Evolutionary conservation across 2,888 invertebrate species (phyloP).

Genomic region (Seladonia tumulorum): DNA sequence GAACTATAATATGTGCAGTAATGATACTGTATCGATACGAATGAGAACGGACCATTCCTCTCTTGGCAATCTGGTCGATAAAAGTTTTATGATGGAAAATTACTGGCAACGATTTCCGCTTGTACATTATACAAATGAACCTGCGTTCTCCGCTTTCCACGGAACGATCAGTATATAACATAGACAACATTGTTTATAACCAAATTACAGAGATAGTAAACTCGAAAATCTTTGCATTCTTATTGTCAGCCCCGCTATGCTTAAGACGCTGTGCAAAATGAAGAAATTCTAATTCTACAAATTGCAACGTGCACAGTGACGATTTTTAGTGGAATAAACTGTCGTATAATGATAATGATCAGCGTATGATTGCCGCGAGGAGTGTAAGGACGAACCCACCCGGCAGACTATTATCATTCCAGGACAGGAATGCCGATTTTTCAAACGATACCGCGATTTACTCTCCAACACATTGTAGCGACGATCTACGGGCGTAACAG

Average conservation of each 20-base stretch:
- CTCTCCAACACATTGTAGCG: constrained; percentile 11
- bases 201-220: neutral
- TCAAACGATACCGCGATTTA: constrained; percentile 10
- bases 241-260: neutral
- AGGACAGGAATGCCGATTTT: constrained; percentile 20
- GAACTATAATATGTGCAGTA: neutral
- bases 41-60: neutral
- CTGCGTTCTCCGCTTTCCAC: neutral
- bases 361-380: neutral
- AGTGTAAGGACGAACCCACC: neutral
- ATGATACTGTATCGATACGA: neutral
- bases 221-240: neutral
- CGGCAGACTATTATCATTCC: constrained; percentile 14
- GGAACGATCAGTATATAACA: neutral
- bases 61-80: neutral
- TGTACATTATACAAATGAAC: neutral
- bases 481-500: constrained; percentile 15
- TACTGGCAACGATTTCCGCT: neutral
- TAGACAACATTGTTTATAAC: neutral
- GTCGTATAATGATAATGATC: neutral
- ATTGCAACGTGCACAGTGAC: neutral
- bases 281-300: neutral
- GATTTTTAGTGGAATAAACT: neutral
- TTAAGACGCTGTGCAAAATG: neutral
- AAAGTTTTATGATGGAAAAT: constrained; percentile 6